Conservation (phyloP, 2,113 vertebrate genomes). For the Ellobius talpinus region DNA sequence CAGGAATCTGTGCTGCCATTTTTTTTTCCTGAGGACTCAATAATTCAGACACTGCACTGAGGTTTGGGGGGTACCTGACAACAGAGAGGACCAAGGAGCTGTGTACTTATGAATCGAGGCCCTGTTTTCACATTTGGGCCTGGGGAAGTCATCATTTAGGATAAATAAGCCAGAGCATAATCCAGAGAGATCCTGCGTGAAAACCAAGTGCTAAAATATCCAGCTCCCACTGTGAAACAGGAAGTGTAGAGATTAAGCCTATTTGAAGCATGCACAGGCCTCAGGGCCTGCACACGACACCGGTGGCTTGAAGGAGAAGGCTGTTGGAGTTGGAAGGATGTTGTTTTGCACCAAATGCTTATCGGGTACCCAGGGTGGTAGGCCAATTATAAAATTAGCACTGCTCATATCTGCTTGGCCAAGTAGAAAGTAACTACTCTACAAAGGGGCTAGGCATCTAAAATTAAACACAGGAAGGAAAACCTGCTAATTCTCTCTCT, state of each 20-base stretch:
- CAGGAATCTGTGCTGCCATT: rapidly evolving
- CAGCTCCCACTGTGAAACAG: constrained; percentile 23
- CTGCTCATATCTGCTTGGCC: constrained; percentile 63
- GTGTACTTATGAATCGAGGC: constrained; percentile 34
- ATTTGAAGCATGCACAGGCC: constrained; percentile 64
- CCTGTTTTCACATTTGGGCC: not conserved
- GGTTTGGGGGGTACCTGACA: not conserved
- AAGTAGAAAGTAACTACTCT: constrained; percentile 57
- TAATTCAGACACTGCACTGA: not conserved
- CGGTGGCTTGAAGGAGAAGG: constrained; percentile 28
- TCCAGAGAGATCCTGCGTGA: constrained; percentile 51
- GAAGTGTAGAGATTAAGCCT: constrained; percentile 21
- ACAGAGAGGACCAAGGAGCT: not conserved
- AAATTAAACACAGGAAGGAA: constrained; percentile 44
- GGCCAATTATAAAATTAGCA: constrained; percentile 76
- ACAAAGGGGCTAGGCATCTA: constrained; percentile 46
- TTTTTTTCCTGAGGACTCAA: not conserved
- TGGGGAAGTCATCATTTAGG: not conserved
- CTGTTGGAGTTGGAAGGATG: constrained; percentile 9
- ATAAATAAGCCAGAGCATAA: constrained; percentile 63
- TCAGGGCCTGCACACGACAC: constrained; percentile 2
- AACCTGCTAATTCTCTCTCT: constrained; percentile 49
- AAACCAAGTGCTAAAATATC: not conserved
- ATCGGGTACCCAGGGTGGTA: constrained; percentile 58
- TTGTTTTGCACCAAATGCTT: constrained; percentile 51